Conservation (phyloP, 2,888 invertebrate genomes). For the Mimas tiliae region DNA sequence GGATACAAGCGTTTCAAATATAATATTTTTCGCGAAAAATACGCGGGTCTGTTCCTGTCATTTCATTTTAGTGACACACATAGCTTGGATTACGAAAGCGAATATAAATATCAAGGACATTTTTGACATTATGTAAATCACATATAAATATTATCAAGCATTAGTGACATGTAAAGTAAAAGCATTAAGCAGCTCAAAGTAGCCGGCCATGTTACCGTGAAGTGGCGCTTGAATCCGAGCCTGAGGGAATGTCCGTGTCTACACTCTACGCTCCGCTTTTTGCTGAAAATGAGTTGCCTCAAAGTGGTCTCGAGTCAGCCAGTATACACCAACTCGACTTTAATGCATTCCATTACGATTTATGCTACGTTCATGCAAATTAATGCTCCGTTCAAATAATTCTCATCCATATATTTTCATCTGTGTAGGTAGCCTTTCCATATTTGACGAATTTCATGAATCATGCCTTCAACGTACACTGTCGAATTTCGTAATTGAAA, state of each 20-base stretch:
- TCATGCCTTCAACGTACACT: conserved; percentile 52
- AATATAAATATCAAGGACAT: neutral
- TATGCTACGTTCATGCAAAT: conserved; percentile 61
- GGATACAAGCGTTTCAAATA: neutral
- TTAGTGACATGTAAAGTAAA: conserved; percentile 18
- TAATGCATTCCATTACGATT: conserved; percentile 70
- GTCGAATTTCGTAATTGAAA: conserved; percentile 71
- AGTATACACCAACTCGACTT: conserved; percentile 55
- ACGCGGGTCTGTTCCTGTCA: neutral
- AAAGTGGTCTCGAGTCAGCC: conserved; percentile 57
- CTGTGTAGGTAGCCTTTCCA: conserved; percentile 39
- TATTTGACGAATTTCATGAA: conserved; percentile 52
- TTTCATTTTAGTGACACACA: neutral
- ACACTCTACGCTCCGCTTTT: conserved; percentile 57
- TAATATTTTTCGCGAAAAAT: neutral
- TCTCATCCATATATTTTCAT: conserved; percentile 44
- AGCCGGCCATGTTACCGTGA: conserved; percentile 45
- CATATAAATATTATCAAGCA: conserved; percentile 2
- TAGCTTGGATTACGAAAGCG: neutral
- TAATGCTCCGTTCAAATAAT: conserved; percentile 57
- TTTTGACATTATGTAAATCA: neutral
- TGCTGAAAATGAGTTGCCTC: conserved; percentile 52
- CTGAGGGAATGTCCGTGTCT: conserved; percentile 53
- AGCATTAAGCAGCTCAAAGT: conserved; percentile 34
- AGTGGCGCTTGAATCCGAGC: conserved; percentile 49